Conservation (phyloP, 35 echinoderm and acorn worm species). For the Lytechinus variegatus region DNA sequence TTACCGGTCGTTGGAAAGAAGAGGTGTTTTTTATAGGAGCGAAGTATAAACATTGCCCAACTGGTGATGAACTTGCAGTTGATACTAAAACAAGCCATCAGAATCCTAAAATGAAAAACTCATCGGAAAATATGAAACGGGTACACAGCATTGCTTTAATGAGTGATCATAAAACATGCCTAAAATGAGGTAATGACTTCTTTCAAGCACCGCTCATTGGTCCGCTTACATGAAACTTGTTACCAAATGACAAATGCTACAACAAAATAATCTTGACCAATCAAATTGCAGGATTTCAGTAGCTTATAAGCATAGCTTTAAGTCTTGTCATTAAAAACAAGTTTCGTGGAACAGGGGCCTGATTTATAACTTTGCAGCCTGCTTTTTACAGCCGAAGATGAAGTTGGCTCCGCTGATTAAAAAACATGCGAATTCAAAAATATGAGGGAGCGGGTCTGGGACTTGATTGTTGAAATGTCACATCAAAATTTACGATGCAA, state of each 20-base stretch:
- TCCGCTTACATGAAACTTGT: too few species aligned
- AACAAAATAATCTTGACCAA: too few species aligned
- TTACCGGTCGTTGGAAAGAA: too few species aligned
- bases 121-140: neutral
- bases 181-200: neutral
- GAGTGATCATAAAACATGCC: neutral
- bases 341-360: neutral
- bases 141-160: neutral
- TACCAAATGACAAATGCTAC: too few species aligned
- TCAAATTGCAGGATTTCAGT: too few species aligned
- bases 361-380: neutral
- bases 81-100: neutral
- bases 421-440: neutral
- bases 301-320: too few species aligned
- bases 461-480: neutral
- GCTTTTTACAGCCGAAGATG: neutral
- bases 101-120: neutral
- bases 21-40: neutral
- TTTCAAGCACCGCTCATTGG: neutral
- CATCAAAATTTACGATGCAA: constrained; percentile 20
- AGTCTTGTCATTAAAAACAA: too few species aligned
- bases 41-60: neutral
- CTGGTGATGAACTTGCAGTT: neutral
- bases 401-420: neutral
- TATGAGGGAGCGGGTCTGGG: neutral